Conservation (phyloP, 2,888 invertebrate genomes). For the Margaritifera margaritifera region DNA sequence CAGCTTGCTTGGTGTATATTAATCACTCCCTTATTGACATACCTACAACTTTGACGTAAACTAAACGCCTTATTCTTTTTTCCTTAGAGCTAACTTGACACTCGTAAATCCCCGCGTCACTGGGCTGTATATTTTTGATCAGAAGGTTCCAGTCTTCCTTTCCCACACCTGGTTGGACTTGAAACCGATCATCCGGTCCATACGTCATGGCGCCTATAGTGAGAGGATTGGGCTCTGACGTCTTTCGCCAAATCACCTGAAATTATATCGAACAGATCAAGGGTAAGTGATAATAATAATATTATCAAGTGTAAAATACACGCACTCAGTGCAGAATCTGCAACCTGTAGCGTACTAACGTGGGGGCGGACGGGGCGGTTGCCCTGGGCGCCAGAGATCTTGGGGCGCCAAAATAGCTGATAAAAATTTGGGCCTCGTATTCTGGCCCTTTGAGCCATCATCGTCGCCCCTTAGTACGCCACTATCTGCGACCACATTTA, state of each 20-base stretch:
- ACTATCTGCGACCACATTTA: too few species aligned
- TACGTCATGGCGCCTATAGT: constrained; percentile 56
- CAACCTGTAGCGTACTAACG: too few species aligned
- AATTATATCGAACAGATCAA: constrained; percentile 1
- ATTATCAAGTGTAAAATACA: too few species aligned
- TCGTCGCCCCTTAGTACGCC: too few species aligned
- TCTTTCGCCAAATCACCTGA: constrained; percentile 62
- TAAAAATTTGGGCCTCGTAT: too few species aligned
- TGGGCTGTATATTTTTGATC: constrained; percentile 50
- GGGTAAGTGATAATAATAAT: too few species aligned
- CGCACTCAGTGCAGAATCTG: too few species aligned
- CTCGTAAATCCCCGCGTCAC: constrained; percentile 61
- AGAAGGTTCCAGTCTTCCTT: constrained; percentile 57
- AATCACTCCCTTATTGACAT: constrained; percentile 2
- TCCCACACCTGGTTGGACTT: constrained; percentile 40
- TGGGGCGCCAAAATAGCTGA: too few species aligned
- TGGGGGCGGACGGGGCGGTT: too few species aligned
- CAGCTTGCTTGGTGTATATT: too few species aligned
- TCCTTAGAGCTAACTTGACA: constrained; percentile 60
- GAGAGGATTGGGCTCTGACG: constrained; percentile 59
- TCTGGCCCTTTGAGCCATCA: too few species aligned
- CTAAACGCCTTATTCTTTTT: constrained; percentile 50
- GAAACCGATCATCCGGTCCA: constrained; percentile 50
- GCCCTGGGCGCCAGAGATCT: too few species aligned
- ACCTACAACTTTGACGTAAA: constrained; percentile 57